Conservation (phyloP, 2,797 vertebrate genomes). For the Morus bassanus region DNA sequence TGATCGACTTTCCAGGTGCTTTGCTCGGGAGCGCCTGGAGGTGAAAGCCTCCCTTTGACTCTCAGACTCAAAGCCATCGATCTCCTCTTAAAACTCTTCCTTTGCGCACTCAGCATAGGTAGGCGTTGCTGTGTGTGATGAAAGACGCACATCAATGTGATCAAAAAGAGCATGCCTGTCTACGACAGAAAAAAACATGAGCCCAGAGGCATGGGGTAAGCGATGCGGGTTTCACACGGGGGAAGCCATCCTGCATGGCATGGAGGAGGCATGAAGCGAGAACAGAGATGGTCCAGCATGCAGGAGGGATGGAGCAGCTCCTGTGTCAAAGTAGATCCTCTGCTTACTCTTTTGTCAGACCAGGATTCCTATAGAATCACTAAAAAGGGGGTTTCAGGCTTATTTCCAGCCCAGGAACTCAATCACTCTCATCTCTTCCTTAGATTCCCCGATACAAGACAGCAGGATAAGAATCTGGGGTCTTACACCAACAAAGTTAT, state of each 20-base stretch:
- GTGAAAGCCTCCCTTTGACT: conserved; percentile 1
- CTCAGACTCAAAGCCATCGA: not conserved
- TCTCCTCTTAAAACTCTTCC: not conserved
- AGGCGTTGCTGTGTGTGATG: not conserved
- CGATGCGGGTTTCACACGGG: not conserved
- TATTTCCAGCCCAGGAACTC: not conserved
- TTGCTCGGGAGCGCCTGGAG: not conserved
- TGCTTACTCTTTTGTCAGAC: not conserved
- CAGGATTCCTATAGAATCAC: not conserved
- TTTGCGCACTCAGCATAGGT: not conserved
- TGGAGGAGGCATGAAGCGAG: not conserved
- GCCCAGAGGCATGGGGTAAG: not conserved
- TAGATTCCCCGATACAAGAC: not conserved
- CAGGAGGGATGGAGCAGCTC: not conserved
- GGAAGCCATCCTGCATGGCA: not conserved
- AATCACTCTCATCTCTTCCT: not conserved
- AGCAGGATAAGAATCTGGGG: not conserved
- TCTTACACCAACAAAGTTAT: not conserved
- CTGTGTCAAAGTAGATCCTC: not conserved
- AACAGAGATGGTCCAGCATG: not conserved
- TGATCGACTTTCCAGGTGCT: conserved; percentile 13
- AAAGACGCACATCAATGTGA: not conserved
- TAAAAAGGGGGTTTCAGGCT: not conserved
- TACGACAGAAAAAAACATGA: not conserved
- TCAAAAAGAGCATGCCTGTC: not conserved